phyloP scores from a whole-genome alignment of 2,888 invertebrate genomes.

The Sisyra nigra region DNA sequence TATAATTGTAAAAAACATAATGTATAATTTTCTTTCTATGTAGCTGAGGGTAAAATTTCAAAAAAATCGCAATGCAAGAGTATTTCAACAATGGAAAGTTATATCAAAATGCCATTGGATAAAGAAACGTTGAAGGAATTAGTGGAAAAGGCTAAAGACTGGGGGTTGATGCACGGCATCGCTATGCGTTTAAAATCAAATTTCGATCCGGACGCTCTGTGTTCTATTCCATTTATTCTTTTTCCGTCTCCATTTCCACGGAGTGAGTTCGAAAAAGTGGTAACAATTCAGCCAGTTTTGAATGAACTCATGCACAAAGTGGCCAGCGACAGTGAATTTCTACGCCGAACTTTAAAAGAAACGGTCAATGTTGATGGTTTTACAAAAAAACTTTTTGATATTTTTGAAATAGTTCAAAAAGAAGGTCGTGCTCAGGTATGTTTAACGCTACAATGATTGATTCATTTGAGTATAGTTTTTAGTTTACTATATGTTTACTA shows the following conservation, averaged over 20 bases:
- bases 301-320: slow-evolving; percentile 75
- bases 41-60: no score
- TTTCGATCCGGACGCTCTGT: slow-evolving; percentile 49
- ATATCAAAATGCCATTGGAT: slow-evolving; percentile 48
- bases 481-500: no score
- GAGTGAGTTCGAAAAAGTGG: slow-evolving; percentile 56
- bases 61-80: no score
- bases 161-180: slow-evolving; percentile 72
- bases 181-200: slow-evolving; percentile 56
- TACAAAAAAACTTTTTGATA: slow-evolving; percentile 64
- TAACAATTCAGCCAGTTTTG: slow-evolving; percentile 53
- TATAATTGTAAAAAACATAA: no score
- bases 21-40: no score
- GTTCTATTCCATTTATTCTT: slow-evolving; percentile 65
- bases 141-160: slow-evolving; percentile 61
- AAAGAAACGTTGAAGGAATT: slow-evolving; percentile 45
- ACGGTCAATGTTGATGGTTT: slow-evolving; percentile 80
- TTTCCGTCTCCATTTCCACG: slow-evolving; percentile 66
- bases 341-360: slow-evolving; percentile 53
- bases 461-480: no score
- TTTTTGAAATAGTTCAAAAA: slow-evolving; percentile 61
- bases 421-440: slow-evolving; percentile 72
- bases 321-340: slow-evolving; percentile 65
- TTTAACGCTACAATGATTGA: no score
- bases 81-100: slow-evolving; percentile 28